Percentiles rank a stretch among this genome's conserved stretches.
phyloP scores from a whole-genome alignment of 2,113 vertebrate genomes.

The Halcyon senegalensis region DNA sequence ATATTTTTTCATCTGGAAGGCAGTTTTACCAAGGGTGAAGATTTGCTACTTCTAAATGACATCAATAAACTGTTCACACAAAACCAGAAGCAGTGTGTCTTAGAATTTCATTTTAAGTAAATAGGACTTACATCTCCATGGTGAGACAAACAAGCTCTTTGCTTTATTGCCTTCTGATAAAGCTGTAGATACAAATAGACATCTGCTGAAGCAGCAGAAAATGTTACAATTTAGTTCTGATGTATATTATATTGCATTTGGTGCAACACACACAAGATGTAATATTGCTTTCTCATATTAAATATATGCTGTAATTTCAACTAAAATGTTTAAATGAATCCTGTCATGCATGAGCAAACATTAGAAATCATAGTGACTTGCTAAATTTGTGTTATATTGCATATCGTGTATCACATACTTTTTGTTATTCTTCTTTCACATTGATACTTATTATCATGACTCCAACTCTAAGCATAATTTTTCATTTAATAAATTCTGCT shows the following conservation, averaged over 20 bases:
- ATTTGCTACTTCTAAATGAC: slow-evolving; percentile 58
- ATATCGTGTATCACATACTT: not conserved
- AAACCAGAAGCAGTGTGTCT: slow-evolving; percentile 41
- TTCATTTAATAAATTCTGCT: not conserved
- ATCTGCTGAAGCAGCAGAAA: slow-evolving; percentile 59
- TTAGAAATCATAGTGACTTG: not conserved
- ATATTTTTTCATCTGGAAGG: slow-evolving; percentile 44
- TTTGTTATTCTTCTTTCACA: not conserved
- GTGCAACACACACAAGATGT: not conserved
- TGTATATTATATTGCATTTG: not conserved
- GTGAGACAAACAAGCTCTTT: slow-evolving; percentile 56
- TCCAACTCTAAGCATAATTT: not conserved
- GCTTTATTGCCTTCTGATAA: slow-evolving; percentile 69
- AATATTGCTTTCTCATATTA: slow-evolving; percentile 36
- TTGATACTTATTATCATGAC: not conserved
- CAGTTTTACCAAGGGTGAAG: slow-evolving; percentile 59
- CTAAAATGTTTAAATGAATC: not conserved
- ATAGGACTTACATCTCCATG: slow-evolving; percentile 35
- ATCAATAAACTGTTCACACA: slow-evolving; percentile 34
- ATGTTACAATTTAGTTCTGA: slow-evolving; percentile 12
- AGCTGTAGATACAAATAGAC: slow-evolving; percentile 38
- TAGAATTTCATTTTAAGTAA: slow-evolving; percentile 54
- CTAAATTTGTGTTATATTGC: not conserved
- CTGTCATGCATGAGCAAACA: not conserved
- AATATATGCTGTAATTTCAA: slow-evolving; percentile 25